A percentile compares a stretch with the other conserved stretches of the same genome.
phyloP scores from a whole-genome alignment of 1,140 invertebrate genomes.

The Drosophila sucinea region DNA sequence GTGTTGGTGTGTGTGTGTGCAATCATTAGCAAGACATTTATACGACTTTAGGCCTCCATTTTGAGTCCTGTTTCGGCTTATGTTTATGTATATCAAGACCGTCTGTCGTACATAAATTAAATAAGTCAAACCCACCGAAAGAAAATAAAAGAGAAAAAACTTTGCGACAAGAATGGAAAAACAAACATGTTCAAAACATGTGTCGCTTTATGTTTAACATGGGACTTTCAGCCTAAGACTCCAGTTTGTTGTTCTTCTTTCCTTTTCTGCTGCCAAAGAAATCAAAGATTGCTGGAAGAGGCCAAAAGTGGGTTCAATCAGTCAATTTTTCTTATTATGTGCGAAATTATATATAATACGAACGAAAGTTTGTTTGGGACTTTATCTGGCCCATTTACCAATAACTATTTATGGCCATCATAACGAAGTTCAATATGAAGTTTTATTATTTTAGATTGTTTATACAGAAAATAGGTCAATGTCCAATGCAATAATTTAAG shows the following conservation, averaged over 20 bases:
- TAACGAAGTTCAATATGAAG: too few relatives aligned
- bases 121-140: constrained; percentile 44
- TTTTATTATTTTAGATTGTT: too few relatives aligned
- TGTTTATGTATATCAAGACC: constrained; percentile 48
- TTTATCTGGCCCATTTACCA: too few relatives aligned
- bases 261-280: neutral
- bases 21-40: constrained; percentile 61
- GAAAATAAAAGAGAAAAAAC: constrained; percentile 8
- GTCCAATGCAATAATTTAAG: too few relatives aligned
- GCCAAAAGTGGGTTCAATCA: neutral
- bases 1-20: constrained; percentile 3
- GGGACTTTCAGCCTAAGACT: neutral
- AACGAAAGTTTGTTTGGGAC: too few relatives aligned
- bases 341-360: too few relatives aligned
- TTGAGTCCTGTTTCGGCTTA: constrained; percentile 13
- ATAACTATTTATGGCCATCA: too few relatives aligned
- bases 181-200: constrained; percentile 50
- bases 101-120: constrained; percentile 58
- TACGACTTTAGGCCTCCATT: constrained; percentile 42
- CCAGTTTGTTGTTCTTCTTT: constrained; percentile 9
- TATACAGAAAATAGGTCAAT: too few relatives aligned
- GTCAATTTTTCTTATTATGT: too few relatives aligned
- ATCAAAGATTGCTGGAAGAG: neutral
- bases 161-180: constrained; percentile 40
- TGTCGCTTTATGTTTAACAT: constrained; percentile 37